Base-by-base conservation (phyloP, 1,140 invertebrate genomes). In the Araneus ventricosus region DNA sequence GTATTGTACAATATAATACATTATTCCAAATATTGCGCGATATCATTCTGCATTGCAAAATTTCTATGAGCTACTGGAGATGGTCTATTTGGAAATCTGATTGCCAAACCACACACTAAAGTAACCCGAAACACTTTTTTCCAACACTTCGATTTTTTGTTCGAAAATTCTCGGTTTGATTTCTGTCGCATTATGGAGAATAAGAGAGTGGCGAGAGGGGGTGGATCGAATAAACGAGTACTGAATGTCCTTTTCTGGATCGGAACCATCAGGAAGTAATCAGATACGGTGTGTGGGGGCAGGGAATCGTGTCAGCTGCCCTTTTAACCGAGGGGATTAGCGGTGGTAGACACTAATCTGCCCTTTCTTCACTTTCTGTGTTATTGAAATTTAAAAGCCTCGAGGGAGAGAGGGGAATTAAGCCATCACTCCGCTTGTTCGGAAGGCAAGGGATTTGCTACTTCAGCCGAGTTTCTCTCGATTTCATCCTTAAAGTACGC, bases 371-470 rank as follows among this genome's bases (percentile, higher is more conserved):
- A 37, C 85, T 63, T 39, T 37, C 45, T 20, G 10, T 87, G 57
- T 87, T 87, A 87, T 87, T 87, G 85, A 87, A 87, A 87, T 87
- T 87, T 87, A 87, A 87, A 87, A 87, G 85, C 85, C 85, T 30
- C 14, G 39, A 41, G 41, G 45, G 27, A 24, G 34, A 14, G 80
- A 17, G 39, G 80, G 39, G 39, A 57, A 84, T 84, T 52, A 52
- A 84, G 80, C 80, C 45, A 24, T 84, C 41, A 84, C 24, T 57
- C 39, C 75, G 30, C 75, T 63, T n/a, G 59, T 24, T 63, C 22
- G 5, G n/a, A 63, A 63, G 59, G 67, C 34, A 75, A 75, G 30
- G 67, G 67, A 30, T 75, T 75, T 75, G 10, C 67, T 30, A 5
- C 22, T 37, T 20, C 3, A 75, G 1, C 30, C 45, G 10, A 17